These are phyloP conservation scores for Leptestheria dahalacensis DNA, from an alignment of 1,140 invertebrate genomes.

Conservation along the genomic window DNA sequence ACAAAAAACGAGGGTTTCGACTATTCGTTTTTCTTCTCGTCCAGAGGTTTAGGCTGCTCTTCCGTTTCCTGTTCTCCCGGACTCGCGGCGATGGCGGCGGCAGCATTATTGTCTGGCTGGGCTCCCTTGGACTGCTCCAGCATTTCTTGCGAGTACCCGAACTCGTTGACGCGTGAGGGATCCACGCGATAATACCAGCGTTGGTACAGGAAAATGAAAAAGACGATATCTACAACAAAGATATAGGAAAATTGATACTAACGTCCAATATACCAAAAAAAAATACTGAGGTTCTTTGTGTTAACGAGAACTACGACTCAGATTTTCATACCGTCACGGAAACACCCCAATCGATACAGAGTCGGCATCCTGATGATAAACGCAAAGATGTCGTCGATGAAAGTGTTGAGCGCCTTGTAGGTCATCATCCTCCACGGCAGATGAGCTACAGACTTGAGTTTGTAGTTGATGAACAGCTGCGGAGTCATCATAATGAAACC, in stretches of 20 bases:
- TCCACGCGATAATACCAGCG: constrained; percentile 96
- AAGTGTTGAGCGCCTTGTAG: constrained; percentile 99
- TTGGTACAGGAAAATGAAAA: constrained; percentile 97
- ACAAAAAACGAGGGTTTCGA: too few species aligned
- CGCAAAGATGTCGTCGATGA: constrained; percentile 99
- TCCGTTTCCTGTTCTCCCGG: constrained; percentile 11
- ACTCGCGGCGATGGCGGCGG: constrained; percentile 2
- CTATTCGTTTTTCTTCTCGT: constrained; percentile 29
- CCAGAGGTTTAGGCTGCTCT: constrained; percentile 22
- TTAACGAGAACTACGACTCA: neutral
- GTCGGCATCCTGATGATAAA: constrained; percentile 99
- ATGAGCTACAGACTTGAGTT: constrained; percentile 96
- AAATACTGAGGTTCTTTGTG: neutral
- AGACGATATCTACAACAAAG: constrained; percentile 77
- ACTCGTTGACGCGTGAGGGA: constrained; percentile 86
- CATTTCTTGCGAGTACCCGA: constrained; percentile 53
- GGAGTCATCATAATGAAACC: constrained; percentile 99
- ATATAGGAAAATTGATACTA: constrained; percentile 19
- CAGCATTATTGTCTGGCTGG: constrained; percentile 15
- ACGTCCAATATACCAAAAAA: constrained; percentile 2
- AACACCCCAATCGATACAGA: constrained; percentile 82
- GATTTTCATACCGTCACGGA: constrained; percentile 60
- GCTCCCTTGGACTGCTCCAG: constrained; percentile 19
- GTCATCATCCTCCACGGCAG: constrained; percentile 98
- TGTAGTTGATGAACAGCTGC: constrained; percentile 98